These are phyloP conservation scores for Istiophorus platypterus DNA, from an alignment of 2,113 vertebrate genomes.

Conservation along the genomic window DNA sequence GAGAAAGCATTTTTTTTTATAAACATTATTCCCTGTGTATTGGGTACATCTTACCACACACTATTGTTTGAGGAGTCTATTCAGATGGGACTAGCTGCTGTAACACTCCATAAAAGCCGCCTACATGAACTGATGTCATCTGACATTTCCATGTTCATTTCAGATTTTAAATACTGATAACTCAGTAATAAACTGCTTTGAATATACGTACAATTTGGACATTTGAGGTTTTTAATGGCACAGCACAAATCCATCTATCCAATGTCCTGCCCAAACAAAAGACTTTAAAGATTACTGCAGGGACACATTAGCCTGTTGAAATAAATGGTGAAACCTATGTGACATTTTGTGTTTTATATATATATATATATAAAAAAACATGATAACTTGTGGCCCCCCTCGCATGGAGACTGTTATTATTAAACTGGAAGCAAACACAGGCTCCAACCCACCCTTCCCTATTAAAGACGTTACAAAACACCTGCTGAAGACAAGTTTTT, in stretches of 20 bases:
- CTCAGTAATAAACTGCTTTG: neutral
- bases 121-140: neutral
- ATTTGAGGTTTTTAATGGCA: neutral
- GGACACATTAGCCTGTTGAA: constrained; percentile 33
- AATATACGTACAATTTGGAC: neutral
- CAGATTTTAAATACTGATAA: neutral
- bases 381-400: no score
- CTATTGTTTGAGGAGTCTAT: neutral
- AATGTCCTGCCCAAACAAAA: neutral
- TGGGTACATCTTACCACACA: neutral
- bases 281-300: constrained; percentile 6
- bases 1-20: neutral
- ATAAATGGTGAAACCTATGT: neutral
- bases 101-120: neutral
- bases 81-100: neutral
- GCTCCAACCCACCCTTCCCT: no score
- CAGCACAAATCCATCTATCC: neutral
- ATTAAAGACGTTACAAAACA: no score
- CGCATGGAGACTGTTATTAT: no score
- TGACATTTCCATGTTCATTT: neutral
- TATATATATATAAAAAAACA: neutral
- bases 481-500: no score
- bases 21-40: neutral
- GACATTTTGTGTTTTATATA: neutral
- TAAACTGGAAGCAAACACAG: no score